Evolutionary conservation across 1,140 invertebrate genomes (phyloP), one percentile per base, ranked within the genome.

Genomic region (Diprion similis): DNA sequence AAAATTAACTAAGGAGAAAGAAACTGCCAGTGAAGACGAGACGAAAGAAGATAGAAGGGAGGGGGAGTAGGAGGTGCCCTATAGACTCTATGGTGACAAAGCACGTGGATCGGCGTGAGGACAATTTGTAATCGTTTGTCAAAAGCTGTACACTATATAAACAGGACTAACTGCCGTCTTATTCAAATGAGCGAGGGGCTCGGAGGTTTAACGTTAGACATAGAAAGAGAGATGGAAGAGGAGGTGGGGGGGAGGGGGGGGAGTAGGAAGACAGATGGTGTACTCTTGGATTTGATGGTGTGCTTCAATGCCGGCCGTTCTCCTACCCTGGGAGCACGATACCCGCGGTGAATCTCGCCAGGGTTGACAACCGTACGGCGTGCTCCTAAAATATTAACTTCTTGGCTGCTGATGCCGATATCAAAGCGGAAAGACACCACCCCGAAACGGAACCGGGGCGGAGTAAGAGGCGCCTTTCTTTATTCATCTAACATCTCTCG

Each of bases 41-140:
- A 59, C 11, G n/a, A 59, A 9, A 37, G 6, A 46, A 24, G 46
- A 18, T 4, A 10, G n/a, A 9, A 4, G 11, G 24, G 24, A 6
- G 24, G 24, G 6, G 24, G 24, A 37, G 24, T 1, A 37, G n/a
- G 51, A 37, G 24, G 1, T 37, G 24, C 24, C 24, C 24, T 37
- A n/a, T n/a, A n/a, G n/a, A n/a, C n/a, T 59, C 7, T 15, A 59
- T 9, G 71, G 64, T 73, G 73, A 66, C 79, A 80, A 80, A 71
- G 46, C 24, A 15, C 67, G 51, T 46, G 73, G 78, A 80, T 80
- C 78, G 77, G 65, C 46, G 72, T 8, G 51, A 59, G 73, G 71
- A 82, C 81, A 83, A 87, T 87, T 87, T 85, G 83, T 87, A 86
- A 87, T 87, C 85, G 83, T 87, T 87, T 85, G 86, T 86, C 83